Base-by-base conservation (phyloP, 2,888 invertebrate species). In the Bombylius discolor region DNA sequence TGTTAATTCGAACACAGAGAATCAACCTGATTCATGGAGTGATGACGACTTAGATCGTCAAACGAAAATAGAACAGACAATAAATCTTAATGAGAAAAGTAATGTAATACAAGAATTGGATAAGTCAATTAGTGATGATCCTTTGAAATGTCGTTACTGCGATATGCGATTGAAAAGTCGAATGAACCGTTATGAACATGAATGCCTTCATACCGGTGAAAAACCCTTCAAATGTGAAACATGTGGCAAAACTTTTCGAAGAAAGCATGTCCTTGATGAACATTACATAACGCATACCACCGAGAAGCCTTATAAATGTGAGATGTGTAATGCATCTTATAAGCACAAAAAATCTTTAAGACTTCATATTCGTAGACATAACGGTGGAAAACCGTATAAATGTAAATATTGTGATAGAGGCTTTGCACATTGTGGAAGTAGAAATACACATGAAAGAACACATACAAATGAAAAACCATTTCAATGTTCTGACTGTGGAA, bases 201-300 rank as follows among this genome's bases (percentile, higher is more conserved):
- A 42, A 42, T 4, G 39, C 11, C 4, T 42, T 1, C 39, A 42
- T 42, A 42, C 39, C 5, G 39, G 39, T 42, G 39, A 42, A 11
- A 7, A 11, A 11, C 39, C 39, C 4, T 42, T 42, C 11, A 42
- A 42, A 42, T 42, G 39, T 42, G 11, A 42, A 42, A 11, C 11
- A 11, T 42, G 39, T 11, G 12, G 11, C 1, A 42, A 42, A 42
- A 11, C 11, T 5, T 42, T 11, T 11, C 8, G 39, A 5, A 42
- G 1, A 11, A 42, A 11, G 5, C 5, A 4, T 11, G 11, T 1
- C 1, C 9, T 1, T 11, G 11, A 8, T 11, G 11, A 1, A 1
- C 39, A 42, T 42, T 4, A 11, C 1, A 7, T 11, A 11, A 42
- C 1, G 7, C 39, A 42, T 11, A 42, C 8, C 8, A 11, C 11